Percentiles rank a stretch among this genome's conserved stretches.
Evolutionary conservation across 2,113 vertebrate genomes (phyloP).

Genomic region (Gymnobelideus leadbeateri): DNA sequence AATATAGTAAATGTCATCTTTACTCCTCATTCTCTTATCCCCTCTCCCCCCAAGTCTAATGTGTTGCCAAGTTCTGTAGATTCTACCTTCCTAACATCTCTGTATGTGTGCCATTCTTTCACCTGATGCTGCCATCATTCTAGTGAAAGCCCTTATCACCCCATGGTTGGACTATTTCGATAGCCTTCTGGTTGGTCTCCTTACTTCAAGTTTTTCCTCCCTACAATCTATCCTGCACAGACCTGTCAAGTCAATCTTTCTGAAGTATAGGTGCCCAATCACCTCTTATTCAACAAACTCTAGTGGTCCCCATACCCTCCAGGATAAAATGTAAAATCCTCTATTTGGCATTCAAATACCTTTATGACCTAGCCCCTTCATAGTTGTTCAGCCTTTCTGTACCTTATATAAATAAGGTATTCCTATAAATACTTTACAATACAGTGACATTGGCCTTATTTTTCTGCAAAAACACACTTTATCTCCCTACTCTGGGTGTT

Average conservation of each 20-base stretch:
- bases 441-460: background rate
- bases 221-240: background rate
- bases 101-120: background rate
- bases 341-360: background rate
- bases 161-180: background rate
- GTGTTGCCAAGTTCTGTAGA: background rate
- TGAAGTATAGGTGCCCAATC: background rate
- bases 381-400: background rate
- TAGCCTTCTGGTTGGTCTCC: background rate
- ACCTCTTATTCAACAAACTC: background rate
- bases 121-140: background rate
- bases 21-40: background rate
- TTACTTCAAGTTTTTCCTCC: background rate
- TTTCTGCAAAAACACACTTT: background rate
- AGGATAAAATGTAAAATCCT: background rate
- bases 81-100: background rate
- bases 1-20: background rate
- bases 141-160: background rate
- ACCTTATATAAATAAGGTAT: background rate
- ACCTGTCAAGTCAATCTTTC: background rate
- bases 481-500: background rate
- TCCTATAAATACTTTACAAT: background rate
- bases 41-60: background rate
- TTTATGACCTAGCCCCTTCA: background rate
- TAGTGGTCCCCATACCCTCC: background rate